A percentile compares a stretch with the other conserved stretches of the same genome.
phyloP scores from a whole-genome alignment of 2,797 vertebrate genomes.

The Trachurus trachurus region DNA sequence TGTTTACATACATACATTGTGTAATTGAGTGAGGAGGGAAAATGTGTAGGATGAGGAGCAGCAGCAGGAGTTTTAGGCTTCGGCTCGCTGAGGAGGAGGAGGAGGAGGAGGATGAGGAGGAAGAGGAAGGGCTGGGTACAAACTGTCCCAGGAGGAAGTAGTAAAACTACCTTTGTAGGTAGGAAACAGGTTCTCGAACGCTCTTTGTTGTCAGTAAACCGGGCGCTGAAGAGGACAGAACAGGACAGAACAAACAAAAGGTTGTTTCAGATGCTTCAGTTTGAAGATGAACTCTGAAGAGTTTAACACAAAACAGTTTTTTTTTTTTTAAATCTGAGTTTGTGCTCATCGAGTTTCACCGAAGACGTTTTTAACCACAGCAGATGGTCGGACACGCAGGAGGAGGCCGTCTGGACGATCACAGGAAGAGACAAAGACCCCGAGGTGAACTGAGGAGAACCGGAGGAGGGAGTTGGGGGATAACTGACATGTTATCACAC shows the following conservation, averaged over 20 bases:
- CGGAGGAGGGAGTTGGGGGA: too few relatives aligned
- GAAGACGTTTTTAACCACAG: neutral
- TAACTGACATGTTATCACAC: too few relatives aligned
- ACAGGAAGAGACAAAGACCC: too few relatives aligned
- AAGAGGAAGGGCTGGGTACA: neutral
- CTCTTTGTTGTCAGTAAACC: neutral
- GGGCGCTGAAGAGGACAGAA: neutral
- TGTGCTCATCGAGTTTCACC: neutral
- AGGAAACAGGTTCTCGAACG: constrained; percentile 5
- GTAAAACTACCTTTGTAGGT: constrained; percentile 5
- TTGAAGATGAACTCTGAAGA: neutral
- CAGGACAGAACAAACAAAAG: neutral
- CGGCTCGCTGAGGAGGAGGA: neutral
- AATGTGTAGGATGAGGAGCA: neutral
- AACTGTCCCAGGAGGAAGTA: constrained; percentile 11
- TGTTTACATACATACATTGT: neutral
- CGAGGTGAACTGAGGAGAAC: too few relatives aligned
- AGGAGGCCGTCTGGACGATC: neutral
- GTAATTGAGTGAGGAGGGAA: neutral
- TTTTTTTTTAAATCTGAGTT: neutral
- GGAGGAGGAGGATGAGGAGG: neutral
- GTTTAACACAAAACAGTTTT: neutral
- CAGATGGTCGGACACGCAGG: too few relatives aligned
- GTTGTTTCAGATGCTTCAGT: neutral
- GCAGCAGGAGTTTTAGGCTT: neutral